Conservation (phyloP, 2,797 vertebrate species). For the Onychomys arenicola region DNA sequence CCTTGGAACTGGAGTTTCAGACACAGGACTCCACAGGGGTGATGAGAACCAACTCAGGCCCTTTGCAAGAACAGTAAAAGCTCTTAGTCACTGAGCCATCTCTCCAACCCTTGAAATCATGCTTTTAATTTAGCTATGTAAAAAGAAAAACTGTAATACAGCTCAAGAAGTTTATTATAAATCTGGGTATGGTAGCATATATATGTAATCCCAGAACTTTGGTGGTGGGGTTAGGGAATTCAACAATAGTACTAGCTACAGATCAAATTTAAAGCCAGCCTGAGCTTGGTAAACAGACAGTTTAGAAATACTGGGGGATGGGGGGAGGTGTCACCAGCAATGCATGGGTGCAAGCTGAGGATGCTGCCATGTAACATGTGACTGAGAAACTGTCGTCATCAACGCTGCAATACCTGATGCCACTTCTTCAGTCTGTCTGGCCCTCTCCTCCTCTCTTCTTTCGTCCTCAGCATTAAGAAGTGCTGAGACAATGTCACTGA, state of each 20-base stretch:
- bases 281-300: background rate
- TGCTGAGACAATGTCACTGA: conserved; percentile 95
- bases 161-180: conserved; percentile 10
- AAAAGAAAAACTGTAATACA: background rate
- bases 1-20: background rate
- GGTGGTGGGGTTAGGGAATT: background rate
- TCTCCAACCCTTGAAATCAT: background rate
- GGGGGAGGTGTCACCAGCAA: background rate
- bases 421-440: conserved; percentile 93
- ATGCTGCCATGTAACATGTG: background rate
- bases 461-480: conserved; percentile 95
- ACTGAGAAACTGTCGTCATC: background rate
- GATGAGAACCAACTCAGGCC: background rate
- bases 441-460: conserved; percentile 95
- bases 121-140: background rate
- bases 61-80: background rate
- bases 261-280: background rate
- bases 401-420: conserved; percentile 91
- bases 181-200: background rate
- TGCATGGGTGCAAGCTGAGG: background rate
- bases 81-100: background rate
- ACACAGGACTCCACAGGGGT: background rate
- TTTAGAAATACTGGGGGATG: background rate
- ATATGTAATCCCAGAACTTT: background rate
- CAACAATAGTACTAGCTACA: background rate